Evolutionary conservation across 2,113 vertebrate genomes (phyloP).

Genomic region (Bubalus kerabau): DNA sequence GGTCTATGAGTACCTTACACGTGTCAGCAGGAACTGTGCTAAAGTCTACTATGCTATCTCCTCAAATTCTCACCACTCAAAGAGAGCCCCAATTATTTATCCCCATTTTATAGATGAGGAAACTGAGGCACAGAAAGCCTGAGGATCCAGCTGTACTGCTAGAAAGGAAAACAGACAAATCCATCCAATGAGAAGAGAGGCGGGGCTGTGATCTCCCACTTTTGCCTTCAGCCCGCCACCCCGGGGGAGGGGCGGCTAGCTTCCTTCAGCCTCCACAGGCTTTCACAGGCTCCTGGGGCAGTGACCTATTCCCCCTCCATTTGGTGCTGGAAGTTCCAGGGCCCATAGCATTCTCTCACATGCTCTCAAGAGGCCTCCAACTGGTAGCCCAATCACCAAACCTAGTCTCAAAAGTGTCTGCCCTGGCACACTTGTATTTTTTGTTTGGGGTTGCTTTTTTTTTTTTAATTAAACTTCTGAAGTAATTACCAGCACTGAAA

Average conservation of each 20-base stretch:
- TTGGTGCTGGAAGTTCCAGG: not conserved
- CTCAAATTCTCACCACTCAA: not conserved
- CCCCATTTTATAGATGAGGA: not conserved
- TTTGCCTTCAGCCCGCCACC: too few species aligned
- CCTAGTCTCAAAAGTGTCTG: not conserved
- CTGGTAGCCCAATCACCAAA: not conserved
- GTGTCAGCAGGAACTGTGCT: not conserved
- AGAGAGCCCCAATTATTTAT: not conserved
- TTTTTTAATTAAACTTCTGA: not conserved
- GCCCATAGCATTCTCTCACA: not conserved
- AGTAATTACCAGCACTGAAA: not conserved
- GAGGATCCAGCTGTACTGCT: not conserved
- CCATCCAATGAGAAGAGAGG: not conserved
- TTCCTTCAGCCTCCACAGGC: not conserved
- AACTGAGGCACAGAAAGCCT: not conserved
- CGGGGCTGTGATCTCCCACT: fast-evolving
- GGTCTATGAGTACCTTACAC: not conserved
- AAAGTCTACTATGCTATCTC: not conserved
- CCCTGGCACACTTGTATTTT: not conserved
- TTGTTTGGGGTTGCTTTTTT: not conserved
- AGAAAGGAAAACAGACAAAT: not conserved
- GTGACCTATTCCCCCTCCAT: not conserved
- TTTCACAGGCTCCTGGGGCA: too few species aligned
- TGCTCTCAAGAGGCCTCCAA: not conserved
- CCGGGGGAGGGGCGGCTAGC: fast-evolving